phyloP scores from a whole-genome alignment of 1,140 invertebrate species.

The Alviniconcha marisindica region DNA sequence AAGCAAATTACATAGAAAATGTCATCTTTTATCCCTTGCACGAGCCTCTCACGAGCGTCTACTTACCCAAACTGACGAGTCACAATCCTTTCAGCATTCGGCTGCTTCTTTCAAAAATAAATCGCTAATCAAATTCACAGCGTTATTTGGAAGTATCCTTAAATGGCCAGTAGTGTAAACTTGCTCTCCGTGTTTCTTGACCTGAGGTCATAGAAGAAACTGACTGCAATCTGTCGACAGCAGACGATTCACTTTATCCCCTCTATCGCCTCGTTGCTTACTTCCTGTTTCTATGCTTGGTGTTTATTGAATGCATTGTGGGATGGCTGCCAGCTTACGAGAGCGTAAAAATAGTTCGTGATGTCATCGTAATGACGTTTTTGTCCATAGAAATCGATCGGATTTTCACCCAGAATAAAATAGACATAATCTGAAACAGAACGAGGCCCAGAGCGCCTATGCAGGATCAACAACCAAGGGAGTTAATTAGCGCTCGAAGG shows the following conservation, averaged over 20 bases:
- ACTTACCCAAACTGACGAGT: conserved; percentile 18
- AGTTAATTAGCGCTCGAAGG: no score
- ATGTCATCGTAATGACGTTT: no score
- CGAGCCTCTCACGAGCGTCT: neutral
- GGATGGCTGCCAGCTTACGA: conserved; percentile 17
- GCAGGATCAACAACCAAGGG: no score
- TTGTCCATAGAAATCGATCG: no score
- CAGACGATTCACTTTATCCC: conserved; percentile 9
- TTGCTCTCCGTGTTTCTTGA: no score
- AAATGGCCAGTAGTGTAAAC: no score
- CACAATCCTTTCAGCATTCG: neutral
- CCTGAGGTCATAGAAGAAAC: neutral
- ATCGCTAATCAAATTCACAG: neutral
- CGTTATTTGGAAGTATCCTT: neutral
- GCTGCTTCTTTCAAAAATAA: neutral
- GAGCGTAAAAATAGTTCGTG: conserved; percentile 32
- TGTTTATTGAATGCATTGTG: conserved; percentile 38
- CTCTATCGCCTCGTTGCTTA: conserved; percentile 4
- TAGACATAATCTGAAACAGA: no score
- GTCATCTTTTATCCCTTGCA: no score
- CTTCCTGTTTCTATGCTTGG: conserved; percentile 35
- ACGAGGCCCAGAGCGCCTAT: no score
- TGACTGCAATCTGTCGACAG: conserved; percentile 13
- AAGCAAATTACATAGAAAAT: neutral
- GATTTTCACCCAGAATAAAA: no score